Conservation (phyloP, 1,140 invertebrate genomes). For the Drosophila orosa region DNA sequence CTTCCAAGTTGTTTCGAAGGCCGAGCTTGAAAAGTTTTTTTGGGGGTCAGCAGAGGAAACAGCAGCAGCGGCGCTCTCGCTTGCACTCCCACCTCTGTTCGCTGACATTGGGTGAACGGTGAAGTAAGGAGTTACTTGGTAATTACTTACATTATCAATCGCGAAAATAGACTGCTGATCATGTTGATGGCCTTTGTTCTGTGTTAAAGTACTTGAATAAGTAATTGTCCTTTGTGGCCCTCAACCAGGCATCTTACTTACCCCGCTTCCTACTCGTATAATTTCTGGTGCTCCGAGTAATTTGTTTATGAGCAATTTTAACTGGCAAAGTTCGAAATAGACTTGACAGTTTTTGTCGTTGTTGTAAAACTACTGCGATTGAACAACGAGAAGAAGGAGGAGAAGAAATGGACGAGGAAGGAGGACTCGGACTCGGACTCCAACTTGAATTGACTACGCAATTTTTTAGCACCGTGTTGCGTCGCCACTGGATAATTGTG, state of each 20-base stretch:
- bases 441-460: slow-evolving; percentile 44
- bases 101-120: background rate
- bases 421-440: slow-evolving; percentile 18
- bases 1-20: slow-evolving; percentile 43
- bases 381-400: background rate
- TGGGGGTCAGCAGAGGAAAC: slow-evolving; percentile 63
- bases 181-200: slow-evolving; percentile 55
- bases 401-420: background rate
- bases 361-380: slow-evolving; percentile 3
- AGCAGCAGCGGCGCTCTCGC: slow-evolving; percentile 24
- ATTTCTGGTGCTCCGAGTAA: background rate
- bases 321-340: slow-evolving; percentile 4
- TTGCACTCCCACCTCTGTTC: slow-evolving; percentile 30
- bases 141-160: slow-evolving; percentile 80
- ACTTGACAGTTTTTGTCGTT: slow-evolving; percentile 10
- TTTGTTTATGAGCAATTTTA: slow-evolving; percentile 2
- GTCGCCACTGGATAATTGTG: slow-evolving; percentile 49
- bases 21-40: slow-evolving; percentile 57
- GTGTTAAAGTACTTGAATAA: background rate
- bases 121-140: slow-evolving; percentile 5
- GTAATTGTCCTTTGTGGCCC: slow-evolving; percentile 9
- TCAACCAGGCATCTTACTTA: slow-evolving; percentile 8
- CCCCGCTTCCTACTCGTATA: background rate
- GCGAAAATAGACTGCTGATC: slow-evolving; percentile 79
- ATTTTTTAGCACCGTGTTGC: slow-evolving; percentile 72